phyloP scores from a whole-genome alignment of 1,140 invertebrate species.

The Micrasema minimum region DNA sequence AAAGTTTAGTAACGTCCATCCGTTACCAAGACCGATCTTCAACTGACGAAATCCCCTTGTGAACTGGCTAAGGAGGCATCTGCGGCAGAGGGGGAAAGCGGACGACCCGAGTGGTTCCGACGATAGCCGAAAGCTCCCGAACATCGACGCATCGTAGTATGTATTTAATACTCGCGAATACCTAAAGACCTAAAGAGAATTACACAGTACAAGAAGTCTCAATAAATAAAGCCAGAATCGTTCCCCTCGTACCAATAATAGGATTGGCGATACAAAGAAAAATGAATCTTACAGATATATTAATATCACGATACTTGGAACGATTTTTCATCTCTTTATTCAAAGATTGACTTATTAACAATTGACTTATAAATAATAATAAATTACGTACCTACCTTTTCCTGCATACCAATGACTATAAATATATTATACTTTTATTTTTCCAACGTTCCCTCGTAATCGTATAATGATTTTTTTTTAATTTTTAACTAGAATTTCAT shows the following conservation, averaged over 20 bases:
- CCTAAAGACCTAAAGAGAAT: conserved; percentile 17
- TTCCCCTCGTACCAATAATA: conserved; percentile 37
- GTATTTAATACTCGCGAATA: conserved; percentile 30
- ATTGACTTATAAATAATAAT: too few species aligned
- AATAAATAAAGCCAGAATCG: conserved; percentile 40
- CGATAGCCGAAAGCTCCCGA: conserved; percentile 7
- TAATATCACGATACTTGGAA: conserved; percentile 30
- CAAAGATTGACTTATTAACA: too few species aligned
- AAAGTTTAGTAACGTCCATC: conserved; percentile 37
- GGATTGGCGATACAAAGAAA: conserved; percentile 38
- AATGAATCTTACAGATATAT: conserved; percentile 31
- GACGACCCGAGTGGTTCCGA: conserved; percentile 36
- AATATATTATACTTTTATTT: too few species aligned
- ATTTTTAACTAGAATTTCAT: too few species aligned
- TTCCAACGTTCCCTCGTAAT: too few species aligned
- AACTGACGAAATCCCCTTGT: conserved; percentile 43
- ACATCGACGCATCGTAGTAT: conserved; percentile 34
- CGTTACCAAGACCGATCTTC: conserved; percentile 40
- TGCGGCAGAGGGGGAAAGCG: conserved; percentile 31
- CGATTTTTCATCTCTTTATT: conserved; percentile 24
- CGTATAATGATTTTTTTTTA: too few species aligned
- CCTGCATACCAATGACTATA: too few species aligned
- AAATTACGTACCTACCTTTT: too few species aligned
- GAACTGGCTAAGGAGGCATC: conserved; percentile 41
- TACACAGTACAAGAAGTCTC: conserved; percentile 38